phyloP scores from a whole-genome alignment of 2,113 vertebrate genomes.

The Brevimyrus niger region DNA sequence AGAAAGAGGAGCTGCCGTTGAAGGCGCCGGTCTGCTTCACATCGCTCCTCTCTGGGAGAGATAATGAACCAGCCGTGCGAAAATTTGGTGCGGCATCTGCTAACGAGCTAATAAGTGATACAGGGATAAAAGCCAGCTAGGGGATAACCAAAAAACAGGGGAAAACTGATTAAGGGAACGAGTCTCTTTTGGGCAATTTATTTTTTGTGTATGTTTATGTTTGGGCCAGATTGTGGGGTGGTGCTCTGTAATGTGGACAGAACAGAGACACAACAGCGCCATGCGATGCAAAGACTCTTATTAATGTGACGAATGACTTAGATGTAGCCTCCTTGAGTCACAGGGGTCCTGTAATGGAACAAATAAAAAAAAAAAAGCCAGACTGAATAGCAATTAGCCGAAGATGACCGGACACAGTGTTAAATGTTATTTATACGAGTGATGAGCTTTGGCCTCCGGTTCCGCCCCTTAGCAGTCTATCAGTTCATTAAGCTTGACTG shows the following conservation, averaged over 20 bases:
- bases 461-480: background rate
- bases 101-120: constrained; percentile 9
- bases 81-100: background rate
- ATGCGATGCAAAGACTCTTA: background rate
- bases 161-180: background rate
- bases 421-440: background rate
- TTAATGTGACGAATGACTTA: background rate
- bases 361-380: background rate
- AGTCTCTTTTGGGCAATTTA: background rate
- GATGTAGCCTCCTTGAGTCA: background rate
- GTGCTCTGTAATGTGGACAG: background rate
- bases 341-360: background rate
- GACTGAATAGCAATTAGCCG: background rate
- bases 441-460: background rate
- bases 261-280: background rate
- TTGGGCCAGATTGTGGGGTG: background rate
- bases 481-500: background rate
- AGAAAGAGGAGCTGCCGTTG: background rate
- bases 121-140: background rate
- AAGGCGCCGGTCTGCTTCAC: background rate
- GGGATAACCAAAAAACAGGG: background rate
- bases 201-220: background rate
- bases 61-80: background rate
- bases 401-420: background rate
- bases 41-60: background rate